These are phyloP conservation scores for Machimus atricapillus DNA, from an alignment of 2,888 invertebrate species.

Conservation along the genomic window DNA sequence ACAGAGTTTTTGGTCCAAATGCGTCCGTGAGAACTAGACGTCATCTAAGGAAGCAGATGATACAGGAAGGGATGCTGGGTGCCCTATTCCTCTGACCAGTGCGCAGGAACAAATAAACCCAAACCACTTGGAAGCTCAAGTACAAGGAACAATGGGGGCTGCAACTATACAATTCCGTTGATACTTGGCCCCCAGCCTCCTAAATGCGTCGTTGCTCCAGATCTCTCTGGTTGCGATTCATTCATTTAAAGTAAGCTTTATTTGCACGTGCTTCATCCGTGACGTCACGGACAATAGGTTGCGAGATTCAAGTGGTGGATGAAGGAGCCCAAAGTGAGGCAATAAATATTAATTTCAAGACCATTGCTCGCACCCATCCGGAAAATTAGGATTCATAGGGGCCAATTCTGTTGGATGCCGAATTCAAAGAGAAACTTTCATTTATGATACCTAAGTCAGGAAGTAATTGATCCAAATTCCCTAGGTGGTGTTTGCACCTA, in stretches of 20 bases:
- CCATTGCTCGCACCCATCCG: neutral
- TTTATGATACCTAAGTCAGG: neutral
- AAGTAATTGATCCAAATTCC: neutral
- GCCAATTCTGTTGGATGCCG: neutral
- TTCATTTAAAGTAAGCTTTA: conserved; percentile 14
- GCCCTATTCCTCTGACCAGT: neutral
- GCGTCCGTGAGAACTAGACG: neutral
- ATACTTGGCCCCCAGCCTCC: neutral
- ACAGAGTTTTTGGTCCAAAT: neutral
- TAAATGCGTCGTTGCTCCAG: neutral
- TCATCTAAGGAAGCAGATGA: neutral
- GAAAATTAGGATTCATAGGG: neutral
- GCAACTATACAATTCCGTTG: neutral
- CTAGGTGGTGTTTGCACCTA: neutral
- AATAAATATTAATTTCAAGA: neutral
- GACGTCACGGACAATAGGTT: conserved; percentile 2
- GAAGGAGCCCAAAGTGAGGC: neutral
- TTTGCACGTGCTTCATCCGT: conserved; percentile 12
- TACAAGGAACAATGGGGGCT: neutral
- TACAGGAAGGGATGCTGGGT: conserved; percentile 12
- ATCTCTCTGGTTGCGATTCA: neutral
- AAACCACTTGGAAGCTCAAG: conserved; percentile 14
- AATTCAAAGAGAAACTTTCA: neutral
- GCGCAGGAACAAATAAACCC: conserved; percentile 45
- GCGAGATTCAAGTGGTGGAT: conserved; percentile 1